These are phyloP conservation scores for Eidolon helvum DNA, from an alignment of 2,113 vertebrate species.

Conservation along the genomic window DNA sequence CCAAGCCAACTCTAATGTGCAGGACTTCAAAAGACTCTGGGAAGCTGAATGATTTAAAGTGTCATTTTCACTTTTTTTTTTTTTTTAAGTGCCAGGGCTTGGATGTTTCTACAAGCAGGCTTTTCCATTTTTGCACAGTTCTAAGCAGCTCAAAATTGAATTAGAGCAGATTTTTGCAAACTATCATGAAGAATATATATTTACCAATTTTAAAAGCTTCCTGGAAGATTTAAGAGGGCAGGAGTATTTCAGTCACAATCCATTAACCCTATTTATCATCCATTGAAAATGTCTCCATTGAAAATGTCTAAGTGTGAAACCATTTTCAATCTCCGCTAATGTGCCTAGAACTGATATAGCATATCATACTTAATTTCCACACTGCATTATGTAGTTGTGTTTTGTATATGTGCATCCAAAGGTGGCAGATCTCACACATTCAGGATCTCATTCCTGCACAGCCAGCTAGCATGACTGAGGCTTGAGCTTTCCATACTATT, in stretches of 20 bases:
- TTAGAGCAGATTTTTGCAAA: constrained; percentile 27
- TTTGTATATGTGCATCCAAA: constrained; percentile 59
- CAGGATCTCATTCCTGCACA: background rate
- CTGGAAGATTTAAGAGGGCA: constrained; percentile 72
- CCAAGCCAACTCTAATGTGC: background rate
- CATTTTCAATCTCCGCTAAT: constrained; percentile 65
- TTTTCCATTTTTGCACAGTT: constrained; percentile 61
- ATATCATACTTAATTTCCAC: constrained; percentile 61
- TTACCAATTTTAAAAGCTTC: constrained; percentile 57
- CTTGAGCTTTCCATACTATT: background rate
- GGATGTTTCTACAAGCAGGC: constrained; percentile 35
- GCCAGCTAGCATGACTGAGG: background rate
- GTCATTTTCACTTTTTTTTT: background rate
- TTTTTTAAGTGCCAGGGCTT: background rate
- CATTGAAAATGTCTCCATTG: constrained; percentile 56
- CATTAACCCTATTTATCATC: constrained; percentile 74
- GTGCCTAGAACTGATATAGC: constrained; percentile 54
- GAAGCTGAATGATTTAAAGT: constrained; percentile 22
- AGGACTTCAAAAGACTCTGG: constrained; percentile 18
- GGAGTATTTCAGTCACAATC: constrained; percentile 60
- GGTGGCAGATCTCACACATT: constrained; percentile 37
- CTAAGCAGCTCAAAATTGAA: constrained; percentile 60
- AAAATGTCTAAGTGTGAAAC: constrained; percentile 69
- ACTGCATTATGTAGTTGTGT: constrained; percentile 8
- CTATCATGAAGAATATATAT: constrained; percentile 52